A percentile compares a stretch with the other conserved stretches of the same genome.
These are phyloP conservation scores for Hylyphantes graminicola DNA, from an alignment of 1,140 invertebrate genomes.

Conservation along the genomic window DNA sequence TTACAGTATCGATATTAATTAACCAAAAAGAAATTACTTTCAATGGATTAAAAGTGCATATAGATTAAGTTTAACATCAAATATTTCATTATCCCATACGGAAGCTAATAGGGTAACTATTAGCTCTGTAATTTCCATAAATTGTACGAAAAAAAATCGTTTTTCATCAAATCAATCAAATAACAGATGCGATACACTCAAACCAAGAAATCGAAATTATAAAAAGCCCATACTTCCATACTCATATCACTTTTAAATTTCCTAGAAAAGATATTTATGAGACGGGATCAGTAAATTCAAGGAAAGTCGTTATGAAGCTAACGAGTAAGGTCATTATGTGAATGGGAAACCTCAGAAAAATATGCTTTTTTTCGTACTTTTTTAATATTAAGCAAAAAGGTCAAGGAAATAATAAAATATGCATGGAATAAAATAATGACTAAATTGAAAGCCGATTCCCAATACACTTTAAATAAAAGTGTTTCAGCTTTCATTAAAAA, in stretches of 20 bases:
- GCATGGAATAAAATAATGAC: constrained; percentile 35
- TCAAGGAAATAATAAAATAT: constrained; percentile 29
- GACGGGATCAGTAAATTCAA: background rate
- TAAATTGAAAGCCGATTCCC: constrained; percentile 1
- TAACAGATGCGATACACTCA: no score
- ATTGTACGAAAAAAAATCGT: no score
- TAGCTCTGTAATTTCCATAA: no score
- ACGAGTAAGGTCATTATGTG: constrained; percentile 32
- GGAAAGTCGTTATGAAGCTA: constrained; percentile 28
- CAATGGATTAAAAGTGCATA: no score
- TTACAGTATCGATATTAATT: no score
- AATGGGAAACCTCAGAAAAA: constrained; percentile 37
- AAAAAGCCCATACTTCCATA: constrained; percentile 7
- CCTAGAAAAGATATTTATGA: constrained; percentile 20
- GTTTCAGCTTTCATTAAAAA: background rate
- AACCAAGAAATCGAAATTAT: background rate
- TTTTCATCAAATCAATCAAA: no score
- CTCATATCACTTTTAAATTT: constrained; percentile 11
- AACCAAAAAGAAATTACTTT: no score
- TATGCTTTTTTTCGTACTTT: background rate
- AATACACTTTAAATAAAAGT: constrained; percentile 2
- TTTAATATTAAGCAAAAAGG: constrained; percentile 22
- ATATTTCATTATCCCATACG: no score
- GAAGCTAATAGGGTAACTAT: no score
- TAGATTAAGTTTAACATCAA: no score